These are phyloP conservation scores for Drosophila nannoptera DNA, from an alignment of 1,140 invertebrate species.

Conservation along the genomic window DNA sequence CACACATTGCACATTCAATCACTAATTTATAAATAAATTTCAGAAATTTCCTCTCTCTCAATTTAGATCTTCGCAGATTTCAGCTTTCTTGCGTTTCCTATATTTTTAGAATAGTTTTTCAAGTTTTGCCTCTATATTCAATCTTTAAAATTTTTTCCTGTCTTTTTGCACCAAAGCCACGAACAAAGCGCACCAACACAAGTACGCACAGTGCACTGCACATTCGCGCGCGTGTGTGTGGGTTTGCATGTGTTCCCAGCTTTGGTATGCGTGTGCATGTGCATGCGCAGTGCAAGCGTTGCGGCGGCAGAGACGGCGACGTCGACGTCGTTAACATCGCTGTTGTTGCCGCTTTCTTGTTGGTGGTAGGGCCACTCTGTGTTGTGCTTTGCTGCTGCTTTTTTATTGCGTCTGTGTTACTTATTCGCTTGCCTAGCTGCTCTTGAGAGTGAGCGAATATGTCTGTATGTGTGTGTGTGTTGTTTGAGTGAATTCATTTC, in stretches of 20 bases:
- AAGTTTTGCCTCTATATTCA: slow-evolving; percentile 35
- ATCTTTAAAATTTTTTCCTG: slow-evolving; percentile 16
- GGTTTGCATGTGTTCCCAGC: slow-evolving; percentile 16
- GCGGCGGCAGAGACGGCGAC: slow-evolving; percentile 4
- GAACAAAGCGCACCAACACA: slow-evolving; percentile 70
- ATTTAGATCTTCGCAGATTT: not conserved
- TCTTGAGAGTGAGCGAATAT: slow-evolving; percentile 27
- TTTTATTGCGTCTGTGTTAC: slow-evolving; percentile 35
- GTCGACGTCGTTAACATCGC: slow-evolving; percentile 22
- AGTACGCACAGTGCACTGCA: slow-evolving; percentile 21
- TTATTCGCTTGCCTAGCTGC: slow-evolving; percentile 49
- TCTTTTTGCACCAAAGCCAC: slow-evolving; percentile 35
- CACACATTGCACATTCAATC: not conserved
- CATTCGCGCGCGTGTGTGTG: slow-evolving; percentile 7
- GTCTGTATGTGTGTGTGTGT: slow-evolving; percentile 20
- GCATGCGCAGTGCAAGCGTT: slow-evolving; percentile 65
- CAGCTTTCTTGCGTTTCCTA: slow-evolving; percentile 8
- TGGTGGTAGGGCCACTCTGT: slow-evolving; percentile 13
- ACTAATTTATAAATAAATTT: slow-evolving; percentile 1
- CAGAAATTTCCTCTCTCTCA: not conserved
- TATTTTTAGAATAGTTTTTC: slow-evolving; percentile 39
- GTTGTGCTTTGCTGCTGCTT: slow-evolving; percentile 32
- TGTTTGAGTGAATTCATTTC: slow-evolving; percentile 77
- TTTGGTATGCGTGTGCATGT: slow-evolving; percentile 53
- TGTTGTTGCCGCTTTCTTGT: slow-evolving; percentile 41